These are phyloP conservation scores for Drosophila demipolita DNA, from an alignment of 2,888 invertebrate genomes.

Conservation along the genomic window DNA sequence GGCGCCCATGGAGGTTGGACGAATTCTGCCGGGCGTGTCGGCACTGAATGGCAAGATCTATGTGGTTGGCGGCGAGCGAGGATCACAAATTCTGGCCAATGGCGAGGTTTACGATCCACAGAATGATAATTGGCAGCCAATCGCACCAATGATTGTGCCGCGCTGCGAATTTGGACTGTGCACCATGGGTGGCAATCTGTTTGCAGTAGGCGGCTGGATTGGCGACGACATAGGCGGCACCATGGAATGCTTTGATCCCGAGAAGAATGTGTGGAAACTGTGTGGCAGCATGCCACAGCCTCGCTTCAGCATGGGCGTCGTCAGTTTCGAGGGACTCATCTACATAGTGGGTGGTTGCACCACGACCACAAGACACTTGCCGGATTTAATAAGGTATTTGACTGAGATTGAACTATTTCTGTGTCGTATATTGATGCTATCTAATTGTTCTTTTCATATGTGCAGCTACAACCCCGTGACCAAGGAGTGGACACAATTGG, in stretches of 20 bases:
- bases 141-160: constrained; percentile 92
- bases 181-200: constrained; percentile 92
- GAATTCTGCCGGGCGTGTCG: constrained; percentile 95
- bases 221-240: constrained; percentile 95
- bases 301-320: constrained; percentile 96
- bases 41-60: constrained; percentile 93
- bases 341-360: constrained; percentile 97
- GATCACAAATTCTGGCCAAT: constrained; percentile 94
- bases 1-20: constrained; percentile 92
- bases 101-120: constrained; percentile 94
- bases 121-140: constrained; percentile 87
- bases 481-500: constrained; percentile 91
- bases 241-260: constrained; percentile 94
- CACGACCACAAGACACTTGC: constrained; percentile 91
- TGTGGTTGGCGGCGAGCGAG: constrained; percentile 96
- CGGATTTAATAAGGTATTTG: constrained; percentile 88
- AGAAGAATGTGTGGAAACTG: constrained; percentile 91
- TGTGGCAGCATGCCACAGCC: constrained; percentile 93
- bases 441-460: neutral
- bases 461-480: constrained; percentile 91
- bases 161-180: constrained; percentile 96
- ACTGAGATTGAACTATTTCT: neutral
- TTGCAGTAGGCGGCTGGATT: constrained; percentile 97
- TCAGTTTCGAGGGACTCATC: constrained; percentile 88
- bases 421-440: neutral